Evolutionary conservation across 2,888 invertebrate species (phyloP), one percentile per base, ranked within the genome.

Genomic region (Heliconius ethilla): DNA sequence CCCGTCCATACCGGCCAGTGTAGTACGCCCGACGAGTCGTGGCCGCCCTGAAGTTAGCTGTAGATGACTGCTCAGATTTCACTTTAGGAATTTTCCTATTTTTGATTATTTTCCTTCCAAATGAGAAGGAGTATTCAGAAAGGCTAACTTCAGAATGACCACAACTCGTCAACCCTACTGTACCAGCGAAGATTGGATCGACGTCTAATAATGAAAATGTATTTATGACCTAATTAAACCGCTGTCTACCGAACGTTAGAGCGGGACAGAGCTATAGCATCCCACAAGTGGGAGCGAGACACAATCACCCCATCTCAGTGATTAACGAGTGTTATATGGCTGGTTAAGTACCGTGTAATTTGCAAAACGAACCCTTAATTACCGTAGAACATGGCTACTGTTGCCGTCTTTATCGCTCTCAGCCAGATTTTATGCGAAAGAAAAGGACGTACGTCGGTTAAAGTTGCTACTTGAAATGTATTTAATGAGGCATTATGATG

Each of bases 281-380:
- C 76, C 69, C 25, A n/a, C 78, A 81, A 78, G 90, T 82, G 83
- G 78, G 87, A 93, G 84, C 82, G 89, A 87, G 91, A 91, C 82
- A 81, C 83, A 78, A 79, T 84, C 85, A 85, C 86, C 88, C 91
- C 88, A 85, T 86, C 83, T 86, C 87, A 88, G 94, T 96, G 95
- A 96, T 96, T 96, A 96, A 96, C 95, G 91, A 94, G 92, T 92
- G 94, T 95, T 95, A 95, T 95, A 95, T 95, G 95, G 95, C 95
- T 95, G 94, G 94, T 95, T 96, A 96, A 96, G 96, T 96, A 96
- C 95, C 96, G 95, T 96, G 96, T 96, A 96, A 96, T 96, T 96
- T 96, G 96, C 96, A 96, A 96, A 96, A 96, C 96, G 96, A 40
- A 95, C 95, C 95, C 95, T 95, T 96, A 96, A 96, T 96, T 95